A percentile compares a stretch with the other conserved stretches of the same genome.
phyloP scores from a whole-genome alignment of 23 tunicate species.

The Oikopleura vanhoeffeni region DNA sequence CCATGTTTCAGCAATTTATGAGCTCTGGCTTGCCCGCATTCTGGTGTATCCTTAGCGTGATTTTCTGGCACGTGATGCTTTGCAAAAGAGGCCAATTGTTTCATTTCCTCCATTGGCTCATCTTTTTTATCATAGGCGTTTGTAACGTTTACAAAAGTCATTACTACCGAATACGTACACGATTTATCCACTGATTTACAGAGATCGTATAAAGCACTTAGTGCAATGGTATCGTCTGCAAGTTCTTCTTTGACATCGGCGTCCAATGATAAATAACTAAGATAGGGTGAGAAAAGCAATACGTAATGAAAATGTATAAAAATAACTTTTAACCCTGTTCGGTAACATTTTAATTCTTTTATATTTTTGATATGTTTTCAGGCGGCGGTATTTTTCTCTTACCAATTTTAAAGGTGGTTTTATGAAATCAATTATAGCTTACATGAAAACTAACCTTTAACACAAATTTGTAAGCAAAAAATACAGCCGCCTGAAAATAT shows the following conservation, averaged over 20 bases:
- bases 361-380: no score
- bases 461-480: no score
- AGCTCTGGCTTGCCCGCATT: slow-evolving; percentile 30
- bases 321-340: no score
- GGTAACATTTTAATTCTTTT: no score
- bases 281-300: no score
- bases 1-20: slow-evolving; percentile 47
- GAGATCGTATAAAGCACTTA: slow-evolving; percentile 53
- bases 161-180: slow-evolving; percentile 74
- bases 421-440: no score
- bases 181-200: slow-evolving; percentile 65
- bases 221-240: slow-evolving; percentile 47
- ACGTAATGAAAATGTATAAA: no score
- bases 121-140: slow-evolving; percentile 85
- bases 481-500: no score
- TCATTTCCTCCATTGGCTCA: slow-evolving; percentile 71
- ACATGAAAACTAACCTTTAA: no score
- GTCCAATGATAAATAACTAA: slow-evolving; percentile 62
- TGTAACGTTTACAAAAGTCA: slow-evolving; percentile 59
- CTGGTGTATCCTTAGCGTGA: slow-evolving; percentile 68
- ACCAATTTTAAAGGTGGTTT: no score
- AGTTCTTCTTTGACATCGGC: slow-evolving; percentile 84
- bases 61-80: slow-evolving; percentile 95
- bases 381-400: no score
- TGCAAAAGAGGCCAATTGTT: slow-evolving; percentile 72